A percentile compares a stretch with the other conserved stretches of the same genome.
Conservation (phyloP, 2,888 invertebrate genomes). For the Andrena flavipes region DNA sequence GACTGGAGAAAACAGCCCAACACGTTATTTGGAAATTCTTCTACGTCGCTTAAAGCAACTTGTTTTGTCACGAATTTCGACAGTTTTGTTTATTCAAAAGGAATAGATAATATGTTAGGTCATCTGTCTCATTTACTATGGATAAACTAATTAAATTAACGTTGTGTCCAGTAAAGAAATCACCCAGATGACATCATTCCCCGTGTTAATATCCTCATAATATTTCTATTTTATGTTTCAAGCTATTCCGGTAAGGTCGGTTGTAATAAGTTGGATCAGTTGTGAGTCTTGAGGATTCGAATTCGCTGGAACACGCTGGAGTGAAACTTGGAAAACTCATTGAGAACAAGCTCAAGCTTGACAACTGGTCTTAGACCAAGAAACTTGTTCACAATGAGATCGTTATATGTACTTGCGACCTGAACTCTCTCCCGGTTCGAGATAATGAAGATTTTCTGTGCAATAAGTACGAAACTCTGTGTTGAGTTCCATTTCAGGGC, state of each 20-base stretch:
- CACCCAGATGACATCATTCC: too few relatives aligned
- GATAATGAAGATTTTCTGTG: conserved; percentile 59
- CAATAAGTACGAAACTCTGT: conserved; percentile 56
- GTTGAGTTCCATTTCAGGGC: conserved; percentile 54
- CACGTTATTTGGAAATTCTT: too few relatives aligned
- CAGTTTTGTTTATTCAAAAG: too few relatives aligned
- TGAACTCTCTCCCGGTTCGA: conserved; percentile 58
- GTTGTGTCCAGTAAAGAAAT: too few relatives aligned
- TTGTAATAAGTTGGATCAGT: neutral
- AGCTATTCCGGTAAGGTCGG: conserved; percentile 14
- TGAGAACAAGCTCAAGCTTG: conserved; percentile 53
- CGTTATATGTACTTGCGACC: conserved; percentile 44
- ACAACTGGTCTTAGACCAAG: conserved; percentile 51
- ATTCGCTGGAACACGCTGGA: conserved; percentile 36
- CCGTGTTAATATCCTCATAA: too few relatives aligned
- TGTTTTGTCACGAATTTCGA: too few relatives aligned
- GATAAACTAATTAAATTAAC: too few relatives aligned
- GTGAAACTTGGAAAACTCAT: conserved; percentile 57
- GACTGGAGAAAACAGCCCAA: too few relatives aligned
- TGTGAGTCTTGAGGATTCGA: conserved; percentile 36
- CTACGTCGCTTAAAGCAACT: too few relatives aligned
- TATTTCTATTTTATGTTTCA: neutral
- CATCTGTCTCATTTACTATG: too few relatives aligned
- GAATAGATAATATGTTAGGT: too few relatives aligned
- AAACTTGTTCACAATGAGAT: conserved; percentile 62